Base-by-base conservation (phyloP, 2,888 invertebrate genomes). In the Hirtodrosophila duncani region DNA sequence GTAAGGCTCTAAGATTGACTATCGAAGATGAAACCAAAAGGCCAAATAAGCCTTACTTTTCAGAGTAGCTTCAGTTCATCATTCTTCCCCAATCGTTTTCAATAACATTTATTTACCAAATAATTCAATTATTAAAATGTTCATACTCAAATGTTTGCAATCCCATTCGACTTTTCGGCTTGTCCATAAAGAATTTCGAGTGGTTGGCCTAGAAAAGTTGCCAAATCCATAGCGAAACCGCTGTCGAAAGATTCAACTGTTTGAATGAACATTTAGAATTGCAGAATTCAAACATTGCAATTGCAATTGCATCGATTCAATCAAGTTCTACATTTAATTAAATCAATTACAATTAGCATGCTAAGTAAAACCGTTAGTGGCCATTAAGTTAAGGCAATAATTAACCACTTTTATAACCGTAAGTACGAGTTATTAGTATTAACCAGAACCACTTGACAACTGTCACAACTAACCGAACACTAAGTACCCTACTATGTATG, bases 381-480 rank as follows among this genome's bases (percentile, higher is more conserved):
- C 57, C 49, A 59, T 75, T 70, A 70, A 41, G 27, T 39, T 33
- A 55, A 52, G 29, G 11, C 46, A 46, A 57, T 67, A 71, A 71
- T 77, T 71, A 77, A 42, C 65, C 69, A 77, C 60, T 48, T 71
- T 55, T 48, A 38, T 37, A 42, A 29, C 21, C 49, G 31, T 27
- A 9, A n/a, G n/a, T n/a, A n/a, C n/a, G n/a, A n/a, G n/a, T n/a
- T n/a, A n/a, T n/a, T n/a, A n/a, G n/a, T n/a, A n/a, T n/a, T n/a
- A n/a, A n/a, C n/a, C n/a, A 9, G 23, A 44, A 50, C 41, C 67
- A 63, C 77, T 70, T 44, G 49, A 55, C 55, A 79, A 71, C 69
- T 71, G 71, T 71, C 81, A 80, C 74, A 80, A 50, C 59, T 31
- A 42, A 44, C 74, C 24, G 33, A 17, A 33, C 39, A 37, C n/a